phyloP scores from a whole-genome alignment of 2,113 vertebrate species.

The Neolamprologus fasciatus region DNA sequence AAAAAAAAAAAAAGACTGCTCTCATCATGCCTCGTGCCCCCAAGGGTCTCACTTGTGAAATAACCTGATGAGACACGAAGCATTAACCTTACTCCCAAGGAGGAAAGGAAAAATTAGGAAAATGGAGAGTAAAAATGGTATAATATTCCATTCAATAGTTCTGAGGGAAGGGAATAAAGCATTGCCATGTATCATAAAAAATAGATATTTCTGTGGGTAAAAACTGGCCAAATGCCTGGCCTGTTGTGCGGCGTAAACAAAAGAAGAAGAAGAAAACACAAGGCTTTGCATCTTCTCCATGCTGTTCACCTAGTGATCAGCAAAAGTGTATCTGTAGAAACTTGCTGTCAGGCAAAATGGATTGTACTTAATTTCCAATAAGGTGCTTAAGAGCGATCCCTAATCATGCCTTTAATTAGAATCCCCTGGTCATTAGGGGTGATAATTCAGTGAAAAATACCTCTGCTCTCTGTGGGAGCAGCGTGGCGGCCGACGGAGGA shows the following conservation, averaged over 20 bases:
- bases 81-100: constrained; percentile 2
- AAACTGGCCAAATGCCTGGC: background rate
- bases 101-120: background rate
- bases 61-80: background rate
- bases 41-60: background rate
- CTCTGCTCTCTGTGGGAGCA: constrained; percentile 51
- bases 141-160: background rate
- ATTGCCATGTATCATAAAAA: background rate
- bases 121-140: background rate
- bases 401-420: constrained; percentile 79
- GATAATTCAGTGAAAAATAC: constrained; percentile 74
- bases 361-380: constrained; percentile 75
- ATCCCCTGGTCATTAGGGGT: constrained; percentile 69
- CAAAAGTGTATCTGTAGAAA: constrained; percentile 56
- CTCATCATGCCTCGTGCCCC: background rate
- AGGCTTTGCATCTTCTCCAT: background rate
- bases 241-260: constrained; percentile 15
- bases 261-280: constrained; percentile 20
- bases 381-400: constrained; percentile 74
- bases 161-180: background rate
- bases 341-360: constrained; percentile 67
- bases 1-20: background rate
- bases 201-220: background rate
- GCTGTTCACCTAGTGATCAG: constrained; percentile 44
- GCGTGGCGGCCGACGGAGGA: constrained; percentile 25